Conservation (phyloP, 2,113 vertebrate species). For the Gymnarchus niloticus region DNA sequence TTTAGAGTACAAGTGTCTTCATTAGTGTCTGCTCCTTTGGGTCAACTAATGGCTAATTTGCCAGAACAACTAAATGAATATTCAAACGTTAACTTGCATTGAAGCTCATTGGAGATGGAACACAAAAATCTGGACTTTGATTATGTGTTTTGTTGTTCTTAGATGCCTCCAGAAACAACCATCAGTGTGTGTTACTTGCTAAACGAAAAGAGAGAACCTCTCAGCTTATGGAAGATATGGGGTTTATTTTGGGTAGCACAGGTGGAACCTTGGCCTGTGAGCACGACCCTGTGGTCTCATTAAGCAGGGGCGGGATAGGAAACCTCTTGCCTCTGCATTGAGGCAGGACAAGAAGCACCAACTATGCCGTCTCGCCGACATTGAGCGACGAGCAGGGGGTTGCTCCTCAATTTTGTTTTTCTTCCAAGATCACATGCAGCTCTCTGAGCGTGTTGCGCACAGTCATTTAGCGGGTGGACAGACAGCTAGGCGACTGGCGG, state of each 20-base stretch:
- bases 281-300: neutral
- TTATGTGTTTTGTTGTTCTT: neutral
- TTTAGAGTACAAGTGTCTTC: neutral
- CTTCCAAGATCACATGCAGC: neutral
- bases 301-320: neutral
- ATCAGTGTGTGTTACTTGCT: neutral
- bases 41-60: neutral
- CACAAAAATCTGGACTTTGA: neutral
- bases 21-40: neutral
- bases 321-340: neutral
- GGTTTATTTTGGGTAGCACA: conserved; percentile 2
- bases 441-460: neutral
- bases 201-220: neutral
- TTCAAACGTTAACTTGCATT: neutral
- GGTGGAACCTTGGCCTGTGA: neutral
- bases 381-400: neutral
- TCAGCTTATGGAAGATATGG: neutral
- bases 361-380: neutral
- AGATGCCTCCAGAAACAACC: neutral
- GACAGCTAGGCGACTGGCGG: neutral
- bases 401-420: neutral
- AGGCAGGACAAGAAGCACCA: conserved; percentile 12
- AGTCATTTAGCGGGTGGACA: no score
- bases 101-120: neutral
- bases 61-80: neutral